Percentiles rank a stretch among this genome's conserved stretches.
Evolutionary conservation across 2,113 vertebrate species (phyloP).

Genomic region (Oostethus manadensis): DNA sequence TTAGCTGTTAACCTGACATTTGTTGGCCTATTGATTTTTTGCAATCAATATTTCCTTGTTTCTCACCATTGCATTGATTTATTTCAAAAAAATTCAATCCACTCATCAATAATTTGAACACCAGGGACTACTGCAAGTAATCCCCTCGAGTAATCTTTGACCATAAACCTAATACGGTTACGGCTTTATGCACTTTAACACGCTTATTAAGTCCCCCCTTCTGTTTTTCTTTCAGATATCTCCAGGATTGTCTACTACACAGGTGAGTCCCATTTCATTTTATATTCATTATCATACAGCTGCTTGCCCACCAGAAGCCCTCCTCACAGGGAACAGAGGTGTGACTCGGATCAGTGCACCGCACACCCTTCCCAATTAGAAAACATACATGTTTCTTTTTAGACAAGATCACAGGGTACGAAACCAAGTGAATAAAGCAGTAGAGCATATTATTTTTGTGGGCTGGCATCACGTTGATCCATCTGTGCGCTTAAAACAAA

Average conservation of each 20-base stretch:
- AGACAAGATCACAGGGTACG: neutral
- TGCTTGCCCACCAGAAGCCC: neutral
- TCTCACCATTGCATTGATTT: constrained; percentile 17
- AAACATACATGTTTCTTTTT: neutral
- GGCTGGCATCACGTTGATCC: neutral
- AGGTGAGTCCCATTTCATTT: constrained; percentile 68
- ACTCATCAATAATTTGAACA: neutral
- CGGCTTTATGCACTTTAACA: constrained; percentile 10
- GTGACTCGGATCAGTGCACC: neutral
- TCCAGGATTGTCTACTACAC: constrained; percentile 80
- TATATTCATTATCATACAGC: neutral
- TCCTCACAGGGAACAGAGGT: constrained; percentile 4
- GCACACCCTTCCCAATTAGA: neutral
- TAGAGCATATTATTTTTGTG: neutral
- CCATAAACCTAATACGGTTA: neutral
- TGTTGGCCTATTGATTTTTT: constrained; percentile 28
- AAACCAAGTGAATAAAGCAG: neutral
- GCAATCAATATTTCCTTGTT: constrained; percentile 25
- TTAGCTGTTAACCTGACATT: constrained; percentile 5
- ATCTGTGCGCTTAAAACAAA: neutral
- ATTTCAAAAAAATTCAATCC: constrained; percentile 8
- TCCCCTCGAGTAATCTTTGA: neutral
- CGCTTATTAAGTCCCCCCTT: constrained; percentile 41
- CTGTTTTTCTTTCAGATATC: constrained; percentile 76
- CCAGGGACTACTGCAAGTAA: neutral